phyloP scores from a whole-genome alignment of 2,888 invertebrate genomes.

The Diarsia dahlii region DNA sequence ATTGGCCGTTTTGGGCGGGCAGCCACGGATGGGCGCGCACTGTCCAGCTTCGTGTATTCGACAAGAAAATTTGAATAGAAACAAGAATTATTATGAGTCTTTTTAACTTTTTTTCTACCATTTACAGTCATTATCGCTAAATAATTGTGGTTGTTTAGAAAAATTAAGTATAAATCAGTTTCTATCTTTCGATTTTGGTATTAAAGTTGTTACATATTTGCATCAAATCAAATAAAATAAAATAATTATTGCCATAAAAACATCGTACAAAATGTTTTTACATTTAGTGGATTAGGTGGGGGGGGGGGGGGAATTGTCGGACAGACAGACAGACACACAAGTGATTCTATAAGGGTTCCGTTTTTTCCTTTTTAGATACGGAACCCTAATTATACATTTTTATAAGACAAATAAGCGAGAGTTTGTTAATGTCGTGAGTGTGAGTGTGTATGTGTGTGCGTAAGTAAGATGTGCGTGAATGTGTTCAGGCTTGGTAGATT shows the following conservation, averaged over 20 bases:
- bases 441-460: too few relatives aligned
- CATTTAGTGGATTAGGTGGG: too few relatives aligned
- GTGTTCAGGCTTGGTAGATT: too few relatives aligned
- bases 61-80: conserved; percentile 49
- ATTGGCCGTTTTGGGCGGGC: conserved; percentile 56
- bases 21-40: conserved; percentile 37
- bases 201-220: neutral
- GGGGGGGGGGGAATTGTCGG: too few relatives aligned
- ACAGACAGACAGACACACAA: too few relatives aligned
- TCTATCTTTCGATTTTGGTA: neutral
- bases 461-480: too few relatives aligned
- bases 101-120: neutral
- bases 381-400: too few relatives aligned
- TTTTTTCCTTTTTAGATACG: too few relatives aligned
- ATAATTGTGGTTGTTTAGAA: neutral
- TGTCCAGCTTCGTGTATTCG: conserved; percentile 24
- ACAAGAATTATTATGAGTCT: neutral
- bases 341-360: too few relatives aligned
- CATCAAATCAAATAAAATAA: neutral
- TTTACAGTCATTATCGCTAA: neutral
- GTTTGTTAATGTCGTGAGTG: too few relatives aligned
- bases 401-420: too few relatives aligned
- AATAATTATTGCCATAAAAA: neutral
- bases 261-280: too few relatives aligned
- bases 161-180: neutral